Evolutionary conservation across 2,888 invertebrate species (phyloP).

Genomic region (Agrotis exclamationis): DNA sequence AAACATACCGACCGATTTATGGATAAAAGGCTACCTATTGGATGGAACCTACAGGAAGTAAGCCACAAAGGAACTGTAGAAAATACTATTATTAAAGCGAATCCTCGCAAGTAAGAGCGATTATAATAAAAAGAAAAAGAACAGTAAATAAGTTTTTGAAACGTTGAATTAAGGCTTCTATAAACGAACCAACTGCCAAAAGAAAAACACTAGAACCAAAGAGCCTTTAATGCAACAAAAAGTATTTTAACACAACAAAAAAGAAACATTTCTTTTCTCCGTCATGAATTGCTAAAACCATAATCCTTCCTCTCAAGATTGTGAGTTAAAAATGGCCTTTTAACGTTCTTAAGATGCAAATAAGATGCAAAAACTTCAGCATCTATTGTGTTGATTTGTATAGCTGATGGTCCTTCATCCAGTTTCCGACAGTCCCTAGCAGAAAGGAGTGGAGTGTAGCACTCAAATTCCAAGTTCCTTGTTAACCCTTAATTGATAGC

Average conservation of each 20-base stretch:
- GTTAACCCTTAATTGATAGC: no score
- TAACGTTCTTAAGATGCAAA: slow-evolving; percentile 53
- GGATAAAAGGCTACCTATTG: neutral
- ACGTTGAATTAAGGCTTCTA: slow-evolving; percentile 12
- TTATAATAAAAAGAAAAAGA: slow-evolving; percentile 16
- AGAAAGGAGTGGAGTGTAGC: slow-evolving; percentile 1
- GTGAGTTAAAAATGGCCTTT: slow-evolving; percentile 36
- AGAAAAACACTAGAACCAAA: slow-evolving; percentile 22
- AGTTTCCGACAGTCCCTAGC: slow-evolving; percentile 6
- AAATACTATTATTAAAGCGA: slow-evolving; percentile 8
- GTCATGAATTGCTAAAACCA: slow-evolving; percentile 55
- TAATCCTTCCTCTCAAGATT: slow-evolving; percentile 48
- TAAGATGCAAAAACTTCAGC: slow-evolving; percentile 48
- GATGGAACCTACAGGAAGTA: neutral
- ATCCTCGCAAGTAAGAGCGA: neutral
- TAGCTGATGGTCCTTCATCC: slow-evolving; percentile 34
- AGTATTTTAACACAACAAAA: slow-evolving; percentile 30
- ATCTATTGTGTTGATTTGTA: slow-evolving; percentile 59
- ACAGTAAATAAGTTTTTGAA: slow-evolving; percentile 30
- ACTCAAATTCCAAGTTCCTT: no score
- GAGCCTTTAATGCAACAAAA: slow-evolving; percentile 18
- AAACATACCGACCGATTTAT: neutral
- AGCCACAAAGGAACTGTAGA: neutral
- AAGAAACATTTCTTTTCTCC: slow-evolving; percentile 42
- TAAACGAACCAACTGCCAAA: slow-evolving; percentile 23